Conservation (phyloP, 2,797 vertebrate genomes). For the Varecia variegata region DNA sequence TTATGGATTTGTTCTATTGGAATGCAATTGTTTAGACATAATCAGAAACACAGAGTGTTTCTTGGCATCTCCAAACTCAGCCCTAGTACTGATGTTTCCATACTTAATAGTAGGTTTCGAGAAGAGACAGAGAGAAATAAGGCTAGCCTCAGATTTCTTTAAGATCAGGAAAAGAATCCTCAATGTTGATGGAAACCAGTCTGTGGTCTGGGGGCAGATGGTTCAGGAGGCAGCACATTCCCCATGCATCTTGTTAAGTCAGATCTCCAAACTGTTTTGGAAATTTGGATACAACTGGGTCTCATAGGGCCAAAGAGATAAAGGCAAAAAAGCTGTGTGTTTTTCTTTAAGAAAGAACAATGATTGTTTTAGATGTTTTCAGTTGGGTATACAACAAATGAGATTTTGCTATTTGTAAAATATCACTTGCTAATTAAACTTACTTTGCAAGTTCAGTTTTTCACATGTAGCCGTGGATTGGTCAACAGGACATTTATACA, state of each 20-base stretch:
- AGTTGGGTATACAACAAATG: neutral
- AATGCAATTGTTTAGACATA: neutral
- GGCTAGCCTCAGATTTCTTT: neutral
- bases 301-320: neutral
- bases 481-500: constrained; percentile 90
- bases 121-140: neutral
- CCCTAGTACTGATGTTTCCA: neutral
- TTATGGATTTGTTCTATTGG: neutral
- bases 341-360: neutral
- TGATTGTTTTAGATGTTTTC: neutral
- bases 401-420: neutral
- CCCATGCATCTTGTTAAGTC: neutral
- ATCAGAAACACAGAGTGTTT: neutral
- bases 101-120: neutral
- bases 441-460: constrained; percentile 91
- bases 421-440: neutral
- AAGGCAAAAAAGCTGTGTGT: neutral
- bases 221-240: neutral
- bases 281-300: neutral
- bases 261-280: neutral
- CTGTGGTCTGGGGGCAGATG: neutral
- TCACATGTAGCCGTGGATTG: constrained; percentile 84
- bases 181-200: neutral
- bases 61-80: neutral
- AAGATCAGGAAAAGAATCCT: neutral